A percentile compares a stretch with the other conserved stretches of the same genome.
Conservation (phyloP, 2,113 vertebrate species). For the Gymnogyps californianus region DNA sequence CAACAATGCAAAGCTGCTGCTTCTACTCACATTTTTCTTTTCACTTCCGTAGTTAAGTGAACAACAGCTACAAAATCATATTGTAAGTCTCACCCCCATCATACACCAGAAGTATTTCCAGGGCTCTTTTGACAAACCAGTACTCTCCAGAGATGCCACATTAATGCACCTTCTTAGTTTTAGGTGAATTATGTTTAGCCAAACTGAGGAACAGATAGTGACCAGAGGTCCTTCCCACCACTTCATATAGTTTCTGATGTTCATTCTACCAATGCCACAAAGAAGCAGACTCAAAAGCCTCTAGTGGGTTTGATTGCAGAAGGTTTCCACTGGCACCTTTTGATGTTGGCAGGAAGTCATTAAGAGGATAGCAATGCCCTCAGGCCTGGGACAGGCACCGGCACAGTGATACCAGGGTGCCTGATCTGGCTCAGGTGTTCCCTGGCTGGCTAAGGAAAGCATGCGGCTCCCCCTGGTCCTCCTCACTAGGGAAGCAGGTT, state of each 20-base stretch:
- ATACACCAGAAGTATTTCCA: neutral
- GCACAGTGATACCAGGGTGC: neutral
- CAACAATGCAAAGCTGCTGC: neutral
- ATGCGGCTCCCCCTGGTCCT: neutral
- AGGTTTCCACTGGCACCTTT: neutral
- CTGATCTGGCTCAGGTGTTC: neutral
- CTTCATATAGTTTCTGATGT: neutral
- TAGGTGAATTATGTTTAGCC: neutral
- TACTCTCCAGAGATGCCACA: neutral
- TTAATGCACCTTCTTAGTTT: neutral
- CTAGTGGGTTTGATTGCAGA: neutral
- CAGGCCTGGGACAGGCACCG: neutral
- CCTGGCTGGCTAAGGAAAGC: neutral
- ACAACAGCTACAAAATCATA: neutral
- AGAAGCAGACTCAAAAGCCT: neutral
- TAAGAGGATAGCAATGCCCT: neutral
- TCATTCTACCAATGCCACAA: neutral
- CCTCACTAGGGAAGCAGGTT: neutral
- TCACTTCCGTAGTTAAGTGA: neutral
- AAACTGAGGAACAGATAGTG: neutral
- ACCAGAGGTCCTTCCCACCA: neutral
- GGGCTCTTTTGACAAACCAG: neutral
- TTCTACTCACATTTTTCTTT: neutral
- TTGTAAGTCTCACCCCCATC: neutral
- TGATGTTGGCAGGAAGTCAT: neutral